Base-by-base conservation (phyloP, 1,140 invertebrate species). In the Conopomorpha cramerella region DNA sequence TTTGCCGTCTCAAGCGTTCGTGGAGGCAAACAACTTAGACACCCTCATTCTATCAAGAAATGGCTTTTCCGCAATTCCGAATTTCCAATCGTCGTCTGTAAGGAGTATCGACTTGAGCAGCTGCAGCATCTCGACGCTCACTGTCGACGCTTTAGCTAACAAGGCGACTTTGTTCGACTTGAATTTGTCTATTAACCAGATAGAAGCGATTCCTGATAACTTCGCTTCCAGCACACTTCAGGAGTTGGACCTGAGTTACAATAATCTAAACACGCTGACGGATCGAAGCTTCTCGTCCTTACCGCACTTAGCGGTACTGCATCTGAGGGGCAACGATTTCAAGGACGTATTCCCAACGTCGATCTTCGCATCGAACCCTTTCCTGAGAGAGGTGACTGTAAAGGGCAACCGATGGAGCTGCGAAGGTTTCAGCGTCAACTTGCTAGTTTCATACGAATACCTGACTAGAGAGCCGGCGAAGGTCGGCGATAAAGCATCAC, bases 361-460 rank as follows among this genome's bases (percentile, higher is more conserved):
- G 35, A 77, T 81, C 43, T 88, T 88, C 49, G 55, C 65, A 8
- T 70, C 77, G 36, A 86, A 88, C 46, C 60, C 61, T 34, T 77
- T 81, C 48, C 55, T 87, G 34, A 60, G 70, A 41, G 63, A 67
- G 43, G 57, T 88, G n/a, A 57, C 64, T 45, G 52, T 89, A 33
- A 80, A 82, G 4, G 84, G 87, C 34, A 90, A 89, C 73, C 84
- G 84, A 8, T 90, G 87, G 87, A 70, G 80, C 38, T 89, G 88
- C 48, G 82, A 88, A 32, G 88, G 86, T 39, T 73, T 77, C 8
- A 77, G 70, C 38, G 38, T 59, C 0, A 70, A 83, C 30, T 58
- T 89, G 8, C 61, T 82, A 15, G 45, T 78, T 2, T 81, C 82
- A 17, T 87, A 82, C 32, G 64, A 79, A 10, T 88, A 66, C 55